Conservation (phyloP, 2,888 invertebrate genomes). For the Acholoe squamosa region DNA sequence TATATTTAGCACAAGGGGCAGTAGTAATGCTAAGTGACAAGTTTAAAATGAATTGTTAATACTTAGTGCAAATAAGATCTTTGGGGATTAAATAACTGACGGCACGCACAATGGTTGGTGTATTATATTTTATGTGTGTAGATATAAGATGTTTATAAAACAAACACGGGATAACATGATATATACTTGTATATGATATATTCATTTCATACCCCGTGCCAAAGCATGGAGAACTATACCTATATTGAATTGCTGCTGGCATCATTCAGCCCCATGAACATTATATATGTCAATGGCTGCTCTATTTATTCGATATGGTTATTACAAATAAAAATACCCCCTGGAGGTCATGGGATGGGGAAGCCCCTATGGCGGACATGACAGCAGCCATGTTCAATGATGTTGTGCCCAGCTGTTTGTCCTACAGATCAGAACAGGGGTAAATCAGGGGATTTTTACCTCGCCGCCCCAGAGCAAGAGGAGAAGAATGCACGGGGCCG, state of each 20-base stretch:
- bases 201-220: too few relatives aligned
- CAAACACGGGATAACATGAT: too few relatives aligned
- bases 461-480: neutral
- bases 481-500: conserved; percentile 22
- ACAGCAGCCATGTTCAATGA: conserved; percentile 9
- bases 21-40: neutral
- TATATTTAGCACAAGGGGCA: neutral
- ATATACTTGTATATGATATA: too few relatives aligned
- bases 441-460: conserved; percentile 58
- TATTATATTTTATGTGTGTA: too few relatives aligned
- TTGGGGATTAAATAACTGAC: too few relatives aligned
- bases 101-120: too few relatives aligned
- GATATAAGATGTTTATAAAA: too few relatives aligned
- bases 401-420: conserved; percentile 29
- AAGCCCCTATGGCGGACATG: conserved; percentile 13
- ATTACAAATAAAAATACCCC: conserved; percentile 28
- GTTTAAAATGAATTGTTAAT: neutral
- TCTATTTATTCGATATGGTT: neutral
- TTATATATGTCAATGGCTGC: conserved; percentile 18
- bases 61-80: too few relatives aligned
- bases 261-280: neutral
- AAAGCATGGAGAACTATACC: too few relatives aligned
- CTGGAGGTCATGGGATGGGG: conserved; percentile 10
- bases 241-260: too few relatives aligned
- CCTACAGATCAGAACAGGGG: conserved; percentile 22